Evolutionary conservation across 2,113 vertebrate genomes (phyloP).

Genomic region (Rynchops niger): DNA sequence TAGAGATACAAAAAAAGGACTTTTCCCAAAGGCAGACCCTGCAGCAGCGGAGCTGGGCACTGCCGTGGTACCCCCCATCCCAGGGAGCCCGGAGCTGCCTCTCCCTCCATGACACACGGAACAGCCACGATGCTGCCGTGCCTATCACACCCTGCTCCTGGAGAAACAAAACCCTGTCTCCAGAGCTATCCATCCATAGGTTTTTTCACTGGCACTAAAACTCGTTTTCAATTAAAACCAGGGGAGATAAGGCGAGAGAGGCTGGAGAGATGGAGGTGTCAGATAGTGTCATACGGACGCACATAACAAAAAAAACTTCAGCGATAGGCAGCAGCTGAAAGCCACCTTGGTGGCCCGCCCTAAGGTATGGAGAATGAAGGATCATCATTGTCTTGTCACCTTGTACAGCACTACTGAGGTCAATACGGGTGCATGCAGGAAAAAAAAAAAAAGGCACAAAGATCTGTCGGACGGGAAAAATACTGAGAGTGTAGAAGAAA

Average conservation of each 20-base stretch:
- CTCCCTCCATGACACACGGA: accelerated
- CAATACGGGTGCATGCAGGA: accelerated
- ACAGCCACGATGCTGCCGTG: accelerated
- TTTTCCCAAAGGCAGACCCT: not conserved
- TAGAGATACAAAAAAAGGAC: not conserved
- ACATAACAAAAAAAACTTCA: not conserved
- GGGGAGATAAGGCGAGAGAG: not conserved
- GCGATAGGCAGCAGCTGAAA: not conserved
- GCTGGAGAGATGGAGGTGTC: not conserved
- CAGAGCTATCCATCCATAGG: not conserved
- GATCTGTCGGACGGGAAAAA: not conserved
- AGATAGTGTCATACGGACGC: not conserved
- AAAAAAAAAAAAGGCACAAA: not conserved
- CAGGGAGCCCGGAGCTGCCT: not conserved
- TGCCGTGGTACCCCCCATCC: not conserved
- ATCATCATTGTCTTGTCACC: not conserved
- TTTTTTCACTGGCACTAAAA: not conserved
- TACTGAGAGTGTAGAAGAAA: not conserved
- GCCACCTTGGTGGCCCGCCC: not conserved
- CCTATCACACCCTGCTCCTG: not conserved
- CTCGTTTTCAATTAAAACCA: not conserved
- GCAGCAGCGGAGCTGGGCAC: not conserved
- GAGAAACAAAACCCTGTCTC: not conserved
- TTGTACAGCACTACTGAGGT: not conserved
- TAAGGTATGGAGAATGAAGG: not conserved